Conservation (phyloP, 2,797 vertebrate species). For the Periparus ater region DNA sequence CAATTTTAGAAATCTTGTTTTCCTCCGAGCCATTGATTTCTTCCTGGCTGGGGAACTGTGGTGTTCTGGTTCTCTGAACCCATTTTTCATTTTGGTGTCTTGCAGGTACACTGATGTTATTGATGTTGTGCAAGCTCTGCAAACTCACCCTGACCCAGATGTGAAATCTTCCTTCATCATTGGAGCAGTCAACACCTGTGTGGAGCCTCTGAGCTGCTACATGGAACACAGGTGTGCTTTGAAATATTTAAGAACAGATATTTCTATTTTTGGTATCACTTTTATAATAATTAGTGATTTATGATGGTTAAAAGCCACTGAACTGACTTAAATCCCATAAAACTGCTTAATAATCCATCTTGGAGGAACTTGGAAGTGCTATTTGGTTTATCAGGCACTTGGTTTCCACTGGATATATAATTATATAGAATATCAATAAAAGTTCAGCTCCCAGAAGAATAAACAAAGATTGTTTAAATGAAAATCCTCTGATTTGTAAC, state of each 20-base stretch:
- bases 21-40: background rate
- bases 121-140: constrained; percentile 90
- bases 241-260: background rate
- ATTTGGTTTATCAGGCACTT: background rate
- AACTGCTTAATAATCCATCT: background rate
- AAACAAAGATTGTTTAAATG: background rate
- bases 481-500: rapidly evolving
- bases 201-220: constrained; percentile 89
- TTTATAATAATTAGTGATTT: background rate
- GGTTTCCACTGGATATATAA: background rate
- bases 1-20: background rate
- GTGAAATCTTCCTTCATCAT: constrained; percentile 84
- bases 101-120: constrained; percentile 90
- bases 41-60: background rate
- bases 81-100: background rate
- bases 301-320: background rate
- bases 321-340: background rate
- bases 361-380: background rate
- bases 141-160: constrained; percentile 87
- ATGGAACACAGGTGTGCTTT: constrained; percentile 90
- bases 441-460: background rate
- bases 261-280: background rate
- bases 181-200: constrained; percentile 87
- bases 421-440: background rate
- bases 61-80: background rate